Evolutionary conservation across 1,140 invertebrate genomes (phyloP).

Genomic region (Drosophila elegans): DNA sequence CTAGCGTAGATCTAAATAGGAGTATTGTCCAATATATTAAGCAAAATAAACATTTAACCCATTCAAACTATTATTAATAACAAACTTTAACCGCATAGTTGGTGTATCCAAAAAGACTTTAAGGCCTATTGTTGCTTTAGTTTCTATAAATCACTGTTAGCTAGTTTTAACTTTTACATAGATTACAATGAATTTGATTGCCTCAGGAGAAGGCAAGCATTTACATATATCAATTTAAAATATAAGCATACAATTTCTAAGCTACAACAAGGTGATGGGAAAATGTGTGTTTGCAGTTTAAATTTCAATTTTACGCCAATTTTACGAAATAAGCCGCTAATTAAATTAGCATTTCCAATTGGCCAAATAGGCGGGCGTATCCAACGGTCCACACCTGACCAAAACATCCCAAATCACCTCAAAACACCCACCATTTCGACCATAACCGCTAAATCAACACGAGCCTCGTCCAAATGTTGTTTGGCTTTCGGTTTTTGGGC

Average conservation of each 20-base stretch:
- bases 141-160: no score
- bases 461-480: constrained; percentile 27
- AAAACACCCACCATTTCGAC: background rate
- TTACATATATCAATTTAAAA: no score
- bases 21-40: no score
- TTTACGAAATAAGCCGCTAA: constrained; percentile 35
- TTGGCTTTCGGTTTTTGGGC: constrained; percentile 35
- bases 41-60: no score
- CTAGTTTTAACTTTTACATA: no score
- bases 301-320: constrained; percentile 36
- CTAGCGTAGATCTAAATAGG: no score
- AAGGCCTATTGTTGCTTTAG: no score
- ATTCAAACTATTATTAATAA: no score
- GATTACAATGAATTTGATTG: no score
- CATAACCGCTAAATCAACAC: constrained; percentile 31
- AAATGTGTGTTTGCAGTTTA: constrained; percentile 4
- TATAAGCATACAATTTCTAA: background rate
- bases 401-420: background rate
- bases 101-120: no score
- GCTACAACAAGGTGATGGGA: background rate
- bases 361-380: constrained; percentile 17
- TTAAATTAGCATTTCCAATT: constrained; percentile 45
- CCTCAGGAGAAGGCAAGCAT: no score
- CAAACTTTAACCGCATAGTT: no score
- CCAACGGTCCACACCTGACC: constrained; percentile 17